Evolutionary conservation across 2,888 invertebrate genomes (phyloP).

Genomic region (Morpho achilles): DNA sequence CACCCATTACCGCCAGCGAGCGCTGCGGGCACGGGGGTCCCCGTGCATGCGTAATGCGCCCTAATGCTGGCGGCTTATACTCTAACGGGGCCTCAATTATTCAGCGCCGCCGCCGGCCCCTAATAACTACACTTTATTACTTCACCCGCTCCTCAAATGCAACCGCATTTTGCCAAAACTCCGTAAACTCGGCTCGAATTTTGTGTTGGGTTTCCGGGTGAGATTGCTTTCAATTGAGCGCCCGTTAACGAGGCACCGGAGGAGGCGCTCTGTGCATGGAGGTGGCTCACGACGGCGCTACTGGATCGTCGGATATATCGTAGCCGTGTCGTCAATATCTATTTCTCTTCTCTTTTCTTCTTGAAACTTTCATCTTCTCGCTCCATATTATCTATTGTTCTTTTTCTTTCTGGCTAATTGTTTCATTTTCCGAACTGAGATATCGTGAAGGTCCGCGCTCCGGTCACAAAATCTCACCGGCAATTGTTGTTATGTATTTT

Average conservation of each 20-base stretch:
- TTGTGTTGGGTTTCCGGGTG: slow-evolving; percentile 4
- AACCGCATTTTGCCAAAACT: slow-evolving; percentile 19
- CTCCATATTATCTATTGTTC: no score
- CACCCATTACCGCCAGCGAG: background rate
- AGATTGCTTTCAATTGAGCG: slow-evolving; percentile 7
- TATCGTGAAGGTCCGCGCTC: no score
- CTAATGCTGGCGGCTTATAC: slow-evolving; percentile 30
- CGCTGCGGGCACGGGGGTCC: slow-evolving; percentile 10
- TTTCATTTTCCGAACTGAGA: no score
- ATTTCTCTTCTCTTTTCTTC: no score
- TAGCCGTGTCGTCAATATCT: no score
- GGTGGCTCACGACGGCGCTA: no score
- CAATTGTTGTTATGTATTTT: no score
- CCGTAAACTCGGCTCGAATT: slow-evolving; percentile 12
- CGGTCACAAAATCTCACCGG: no score
- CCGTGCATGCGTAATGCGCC: slow-evolving; percentile 35
- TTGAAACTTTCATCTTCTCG: no score
- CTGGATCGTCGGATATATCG: no score
- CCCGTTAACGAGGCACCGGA: background rate
- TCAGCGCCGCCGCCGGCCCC: slow-evolving; percentile 21
- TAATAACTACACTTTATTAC: slow-evolving; percentile 26
- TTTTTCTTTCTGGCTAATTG: no score
- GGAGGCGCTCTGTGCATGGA: no score
- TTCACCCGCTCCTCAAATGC: slow-evolving; percentile 21
- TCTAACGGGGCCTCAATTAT: slow-evolving; percentile 30